A percentile compares a stretch with the other conserved stretches of the same genome.
Conservation (phyloP, 2,888 invertebrate species). For the Aphodius sticticus region DNA sequence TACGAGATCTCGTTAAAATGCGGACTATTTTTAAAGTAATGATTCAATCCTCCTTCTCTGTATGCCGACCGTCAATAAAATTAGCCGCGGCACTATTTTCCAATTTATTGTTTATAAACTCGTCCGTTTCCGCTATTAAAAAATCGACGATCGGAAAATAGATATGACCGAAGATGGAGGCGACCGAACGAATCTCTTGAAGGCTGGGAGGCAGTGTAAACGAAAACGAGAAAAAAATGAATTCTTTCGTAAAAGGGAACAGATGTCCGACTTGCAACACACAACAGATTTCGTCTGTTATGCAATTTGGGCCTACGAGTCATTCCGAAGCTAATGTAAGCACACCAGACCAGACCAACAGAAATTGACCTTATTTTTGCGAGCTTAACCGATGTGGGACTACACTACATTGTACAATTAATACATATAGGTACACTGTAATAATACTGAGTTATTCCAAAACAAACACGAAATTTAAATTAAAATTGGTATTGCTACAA, state of each 20-base stretch:
- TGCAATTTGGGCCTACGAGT: background rate
- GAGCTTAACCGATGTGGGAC: too few species aligned
- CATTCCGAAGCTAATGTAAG: background rate
- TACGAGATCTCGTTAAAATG: conserved; percentile 20
- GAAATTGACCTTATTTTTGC: background rate
- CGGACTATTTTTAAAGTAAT: conserved; percentile 22
- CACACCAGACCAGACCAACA: background rate
- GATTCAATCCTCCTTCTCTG: conserved; percentile 6
- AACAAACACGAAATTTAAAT: too few species aligned
- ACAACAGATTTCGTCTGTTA: conserved; percentile 4
- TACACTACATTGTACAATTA: too few species aligned
- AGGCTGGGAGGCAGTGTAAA: background rate
- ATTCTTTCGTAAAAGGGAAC: background rate
- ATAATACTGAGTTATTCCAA: too few species aligned
- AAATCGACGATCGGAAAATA: background rate
- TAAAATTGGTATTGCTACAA: too few species aligned
- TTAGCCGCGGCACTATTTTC: background rate
- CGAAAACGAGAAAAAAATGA: background rate
- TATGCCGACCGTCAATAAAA: background rate
- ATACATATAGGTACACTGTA: too few species aligned
- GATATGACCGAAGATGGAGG: background rate
- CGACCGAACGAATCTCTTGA: background rate
- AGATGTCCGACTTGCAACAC: background rate
- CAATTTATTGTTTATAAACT: conserved; percentile 4
- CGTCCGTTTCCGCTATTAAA: background rate